Evolutionary conservation across 2,113 vertebrate species (phyloP), one percentile per base, ranked within the genome.

Genomic region (Dicentrarchus labrax): DNA sequence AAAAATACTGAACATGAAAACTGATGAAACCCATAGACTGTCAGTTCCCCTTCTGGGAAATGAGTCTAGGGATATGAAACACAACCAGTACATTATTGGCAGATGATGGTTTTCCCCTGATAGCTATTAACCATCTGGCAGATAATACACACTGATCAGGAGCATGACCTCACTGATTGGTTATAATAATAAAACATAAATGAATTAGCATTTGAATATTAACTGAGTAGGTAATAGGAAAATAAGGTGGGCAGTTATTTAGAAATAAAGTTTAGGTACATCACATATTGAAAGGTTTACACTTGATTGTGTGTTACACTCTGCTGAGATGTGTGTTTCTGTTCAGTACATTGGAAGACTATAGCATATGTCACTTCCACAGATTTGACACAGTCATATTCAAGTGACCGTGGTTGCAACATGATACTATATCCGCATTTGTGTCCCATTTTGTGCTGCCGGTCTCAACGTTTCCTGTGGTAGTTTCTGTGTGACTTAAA

Each of bases 381-480:
- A 90, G 61, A 79, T 69, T 4, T 86, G 61, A 88, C 84, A 72
- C 69, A 73, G 77, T 77, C 87, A 77, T 71, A 82, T 84, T 69
- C 22, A 73, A 84, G 71, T 59, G 62, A 76, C 76, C 41, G 64
- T 72, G 83, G 83, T 70, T 92, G 86, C 86, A 89, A 81, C 77
- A 56, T 77, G 86, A 89, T 36, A 80, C 85, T 86, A 68, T 80
- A 86, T 91, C 89, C 54, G 61, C 86, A 74, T 89, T 91, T 91
- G 89, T 86, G 93, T 88, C 80, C 78, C 50, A 39, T 91, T 86
- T 80, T 72, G 48, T 69, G 70, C 50, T 69, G 71, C 48, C 11
- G 12, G 38, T 56, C 61, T 78, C 61, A 24, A 78, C 73, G 71
- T 86, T 94, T 93, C 88, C 90, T 91, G 87, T 19, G 71, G 82